These are phyloP conservation scores for Leucophenga maculata DNA, from an alignment of 2,888 invertebrate species.

Conservation along the genomic window DNA sequence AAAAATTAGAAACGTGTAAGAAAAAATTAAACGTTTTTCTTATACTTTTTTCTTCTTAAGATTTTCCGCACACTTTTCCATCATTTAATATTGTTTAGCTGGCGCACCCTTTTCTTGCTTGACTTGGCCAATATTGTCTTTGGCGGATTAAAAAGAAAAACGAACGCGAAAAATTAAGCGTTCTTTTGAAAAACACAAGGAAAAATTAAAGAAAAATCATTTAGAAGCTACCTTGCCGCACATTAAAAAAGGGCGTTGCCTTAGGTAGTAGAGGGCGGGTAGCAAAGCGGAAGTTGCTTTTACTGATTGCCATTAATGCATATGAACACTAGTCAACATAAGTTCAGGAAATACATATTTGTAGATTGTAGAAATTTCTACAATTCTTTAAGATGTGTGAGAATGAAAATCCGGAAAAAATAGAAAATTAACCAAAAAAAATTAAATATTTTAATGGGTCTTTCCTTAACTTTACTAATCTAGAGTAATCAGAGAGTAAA, in stretches of 20 bases:
- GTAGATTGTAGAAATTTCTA: no score
- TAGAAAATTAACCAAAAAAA: no score
- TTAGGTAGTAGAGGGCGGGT: slow-evolving; percentile 14
- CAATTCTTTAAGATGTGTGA: no score
- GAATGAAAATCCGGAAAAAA: no score
- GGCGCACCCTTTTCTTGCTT: slow-evolving; percentile 54
- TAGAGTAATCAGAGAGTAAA: no score
- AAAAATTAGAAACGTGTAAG: slow-evolving; percentile 59
- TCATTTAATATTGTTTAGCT: slow-evolving; percentile 32
- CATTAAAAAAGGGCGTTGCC: slow-evolving; percentile 39
- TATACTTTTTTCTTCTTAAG: slow-evolving; percentile 10
- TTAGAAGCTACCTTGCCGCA: background rate
- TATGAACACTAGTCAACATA: background rate
- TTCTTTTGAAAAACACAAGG: background rate
- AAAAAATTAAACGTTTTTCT: slow-evolving; percentile 56
- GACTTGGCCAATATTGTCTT: slow-evolving; percentile 7
- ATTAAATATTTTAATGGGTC: no score
- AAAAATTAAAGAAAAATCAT: background rate
- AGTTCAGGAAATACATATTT: slow-evolving; percentile 51
- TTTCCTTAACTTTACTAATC: no score
- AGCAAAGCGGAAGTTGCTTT: background rate
- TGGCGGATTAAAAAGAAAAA: slow-evolving; percentile 45
- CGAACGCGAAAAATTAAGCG: slow-evolving; percentile 12
- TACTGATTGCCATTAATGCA: slow-evolving; percentile 4
- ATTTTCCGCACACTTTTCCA: slow-evolving; percentile 5